Base-by-base conservation (phyloP, 2,113 vertebrate genomes). In the Hirundichthys speculiger region DNA sequence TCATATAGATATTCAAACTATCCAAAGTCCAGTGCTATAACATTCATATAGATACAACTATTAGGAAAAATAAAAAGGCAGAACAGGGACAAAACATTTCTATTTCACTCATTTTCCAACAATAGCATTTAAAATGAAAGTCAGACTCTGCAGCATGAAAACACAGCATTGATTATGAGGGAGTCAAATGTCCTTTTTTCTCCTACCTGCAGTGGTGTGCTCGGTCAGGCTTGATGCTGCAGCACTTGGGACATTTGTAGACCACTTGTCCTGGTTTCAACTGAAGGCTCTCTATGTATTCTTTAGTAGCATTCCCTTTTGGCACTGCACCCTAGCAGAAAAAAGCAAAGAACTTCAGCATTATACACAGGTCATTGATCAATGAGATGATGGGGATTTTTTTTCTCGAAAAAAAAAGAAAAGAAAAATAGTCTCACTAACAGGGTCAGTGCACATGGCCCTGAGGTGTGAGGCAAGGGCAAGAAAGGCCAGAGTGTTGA, bases 191-290 rank as follows among this genome's bases (percentile, higher is more conserved):
- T 34, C n/a, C n/a, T n/a, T n/a, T n/a, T n/a, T n/a, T n/a, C n/a
- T n/a, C 76, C 65, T 83, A 98, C 98, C 98, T 99, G 95, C 97
- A 98, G 91, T 99, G 98, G 88, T 99, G 98, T 49, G 98, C 98
- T 85, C 98, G 89, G 87, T 99, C 98, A 0, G 98, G 98, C 83
- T 99, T 99, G 90, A 99, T 99, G 91, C 98, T 99, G 92, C 96
- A 97, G 90, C 98, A 99, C 69, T 99, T 99, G 73, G 98, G 96
- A 87, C 98, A 99, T 87, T 99, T 99, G 92, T 99, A 99, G 70
- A 99, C 96, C 88, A 99, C 97, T 86, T 99, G 96, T 39, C 98
- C 98, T 0, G 98, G 97, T 85, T 99, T 99, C 69, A 99, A 86
- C 89, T 99, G 97, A 77, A 99, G 93, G 87, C 98, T 99, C 88